Evolutionary conservation across 1,140 invertebrate genomes (phyloP).

Genomic region (Oppia nitens): DNA sequence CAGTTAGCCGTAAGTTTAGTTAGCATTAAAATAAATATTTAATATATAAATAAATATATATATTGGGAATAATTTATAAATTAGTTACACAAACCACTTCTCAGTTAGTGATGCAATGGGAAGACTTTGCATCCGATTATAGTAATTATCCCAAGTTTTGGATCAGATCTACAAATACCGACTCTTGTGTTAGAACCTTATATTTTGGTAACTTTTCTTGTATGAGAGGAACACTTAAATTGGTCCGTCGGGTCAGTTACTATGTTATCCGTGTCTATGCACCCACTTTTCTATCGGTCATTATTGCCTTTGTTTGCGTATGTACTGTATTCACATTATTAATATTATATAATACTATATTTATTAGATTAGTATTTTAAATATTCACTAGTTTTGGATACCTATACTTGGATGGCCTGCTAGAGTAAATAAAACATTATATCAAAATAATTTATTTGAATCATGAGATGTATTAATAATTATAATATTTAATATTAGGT

Average conservation of each 20-base stretch:
- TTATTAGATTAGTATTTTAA: too few relatives aligned
- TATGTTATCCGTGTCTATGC: constrained; percentile 20
- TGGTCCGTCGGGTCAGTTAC: constrained; percentile 17
- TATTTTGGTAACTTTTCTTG: constrained; percentile 16
- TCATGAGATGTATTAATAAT: background rate
- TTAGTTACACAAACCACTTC: background rate
- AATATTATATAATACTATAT: too few relatives aligned
- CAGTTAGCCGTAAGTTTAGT: background rate
- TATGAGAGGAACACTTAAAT: constrained; percentile 13
- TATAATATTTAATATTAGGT: background rate
- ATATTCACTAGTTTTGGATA: constrained; percentile 21
- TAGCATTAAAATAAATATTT: background rate
- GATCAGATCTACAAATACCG: background rate
- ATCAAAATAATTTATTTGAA: too few relatives aligned
- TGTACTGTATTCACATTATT: too few relatives aligned
- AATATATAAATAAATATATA: too few relatives aligned
- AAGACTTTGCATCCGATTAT: background rate
- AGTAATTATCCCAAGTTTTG: constrained; percentile 5
- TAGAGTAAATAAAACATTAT: constrained; percentile 14
- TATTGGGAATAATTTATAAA: too few relatives aligned
- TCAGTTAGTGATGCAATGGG: too few relatives aligned
- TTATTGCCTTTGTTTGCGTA: constrained; percentile 18
- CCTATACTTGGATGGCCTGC: constrained; percentile 20
- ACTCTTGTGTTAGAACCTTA: background rate
- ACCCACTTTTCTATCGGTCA: constrained; percentile 19